These are phyloP conservation scores for Ceratina japonica DNA, from an alignment of 1,140 invertebrate genomes.

Conservation along the genomic window DNA sequence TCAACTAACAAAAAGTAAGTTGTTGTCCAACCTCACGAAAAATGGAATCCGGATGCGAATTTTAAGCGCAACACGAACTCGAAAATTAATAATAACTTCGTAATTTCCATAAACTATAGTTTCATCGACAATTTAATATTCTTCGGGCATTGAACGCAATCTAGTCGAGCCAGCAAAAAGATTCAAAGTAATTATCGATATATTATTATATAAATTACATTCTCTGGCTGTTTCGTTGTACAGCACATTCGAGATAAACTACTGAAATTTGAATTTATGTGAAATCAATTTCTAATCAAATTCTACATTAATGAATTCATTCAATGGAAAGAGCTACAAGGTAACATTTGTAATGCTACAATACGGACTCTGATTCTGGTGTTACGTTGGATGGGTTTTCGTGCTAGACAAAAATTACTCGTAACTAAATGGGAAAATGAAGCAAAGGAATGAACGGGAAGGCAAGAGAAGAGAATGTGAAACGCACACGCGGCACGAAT, in stretches of 20 bases:
- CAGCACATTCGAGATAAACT: not conserved
- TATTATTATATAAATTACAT: constrained; percentile 29
- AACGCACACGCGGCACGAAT: not conserved
- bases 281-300: constrained; percentile 15
- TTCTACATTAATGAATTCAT: constrained; percentile 6
- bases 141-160: not conserved
- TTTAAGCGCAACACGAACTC: not conserved
- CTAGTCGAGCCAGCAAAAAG: not conserved
- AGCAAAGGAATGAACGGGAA: no score
- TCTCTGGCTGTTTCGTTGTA: not conserved
- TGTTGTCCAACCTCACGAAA: not conserved
- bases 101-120: constrained; percentile 27
- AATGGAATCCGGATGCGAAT: not conserved
- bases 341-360: no score
- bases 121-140: not conserved
- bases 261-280: not conserved
- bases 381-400: no score
- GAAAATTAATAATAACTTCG: not conserved
- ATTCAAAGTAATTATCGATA: not conserved
- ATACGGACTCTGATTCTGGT: no score
- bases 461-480: constrained; percentile 6
- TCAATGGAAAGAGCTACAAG: not conserved
- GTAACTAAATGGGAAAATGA: not conserved
- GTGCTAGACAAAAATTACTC: no score
- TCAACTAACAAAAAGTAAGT: no score